Percentiles rank a stretch among this genome's conserved stretches.
Evolutionary conservation across 53 echinoderm and acorn worm species (phyloP).

Genomic region (Holothuria leucospilota): DNA sequence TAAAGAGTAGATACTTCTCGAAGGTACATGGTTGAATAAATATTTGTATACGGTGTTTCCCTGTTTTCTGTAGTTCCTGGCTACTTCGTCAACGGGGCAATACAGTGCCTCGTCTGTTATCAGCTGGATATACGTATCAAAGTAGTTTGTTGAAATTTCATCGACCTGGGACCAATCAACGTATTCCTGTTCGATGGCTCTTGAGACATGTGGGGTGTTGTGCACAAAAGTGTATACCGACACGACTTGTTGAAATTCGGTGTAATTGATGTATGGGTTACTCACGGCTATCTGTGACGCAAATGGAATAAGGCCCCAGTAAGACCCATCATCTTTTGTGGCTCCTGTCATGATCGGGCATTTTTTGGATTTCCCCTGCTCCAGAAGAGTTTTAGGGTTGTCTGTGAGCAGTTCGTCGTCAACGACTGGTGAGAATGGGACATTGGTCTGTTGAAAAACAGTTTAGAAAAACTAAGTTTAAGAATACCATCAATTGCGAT

Average conservation of each 20-base stretch:
- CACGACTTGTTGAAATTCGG: slow-evolving; percentile 41
- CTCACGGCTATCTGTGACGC: slow-evolving; percentile 14
- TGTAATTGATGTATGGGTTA: slow-evolving; percentile 8
- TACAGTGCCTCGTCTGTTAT: slow-evolving; percentile 62
- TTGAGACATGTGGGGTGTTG: slow-evolving; percentile 48
- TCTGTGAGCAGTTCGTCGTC: slow-evolving; percentile 63
- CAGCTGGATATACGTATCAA: slow-evolving; percentile 49
- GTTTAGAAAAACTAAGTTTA: too few relatives aligned
- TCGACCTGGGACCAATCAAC: slow-evolving; percentile 67
- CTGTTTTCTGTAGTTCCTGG: slow-evolving; percentile 28
- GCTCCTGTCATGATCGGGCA: slow-evolving; percentile 60
- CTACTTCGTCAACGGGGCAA: slow-evolving; percentile 61
- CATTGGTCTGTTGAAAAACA: neutral
- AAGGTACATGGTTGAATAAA: slow-evolving; percentile 67
- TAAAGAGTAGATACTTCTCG: slow-evolving; percentile 40
- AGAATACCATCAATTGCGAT: too few relatives aligned
- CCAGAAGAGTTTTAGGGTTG: slow-evolving; percentile 38
- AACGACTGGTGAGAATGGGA: slow-evolving; percentile 67
- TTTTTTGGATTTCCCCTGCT: slow-evolving; percentile 63
- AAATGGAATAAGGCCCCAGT: slow-evolving; percentile 45
- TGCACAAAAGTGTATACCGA: slow-evolving; percentile 34
- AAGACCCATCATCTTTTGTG: slow-evolving; percentile 69
- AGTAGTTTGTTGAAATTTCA: slow-evolving; percentile 61
- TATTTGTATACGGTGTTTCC: slow-evolving; percentile 57
- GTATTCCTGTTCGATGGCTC: slow-evolving; percentile 68